Base-by-base conservation (phyloP, 2,113 vertebrate species). In the Campylorhamphus procurvoides region DNA sequence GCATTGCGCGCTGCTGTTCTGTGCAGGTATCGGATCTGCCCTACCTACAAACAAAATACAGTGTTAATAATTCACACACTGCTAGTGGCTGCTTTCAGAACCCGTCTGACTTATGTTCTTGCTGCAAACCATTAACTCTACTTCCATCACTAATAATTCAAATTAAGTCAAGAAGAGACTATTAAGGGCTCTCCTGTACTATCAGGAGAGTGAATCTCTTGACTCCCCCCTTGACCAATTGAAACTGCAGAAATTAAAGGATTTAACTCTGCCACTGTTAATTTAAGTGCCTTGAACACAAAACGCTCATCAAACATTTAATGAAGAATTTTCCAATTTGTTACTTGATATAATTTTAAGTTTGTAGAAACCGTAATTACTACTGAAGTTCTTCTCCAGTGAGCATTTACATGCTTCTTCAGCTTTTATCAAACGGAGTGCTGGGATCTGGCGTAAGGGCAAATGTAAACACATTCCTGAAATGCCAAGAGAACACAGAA, bases 11-110 rank as follows among this genome's bases (percentile, higher is more conserved):
- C 97, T 84, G 98, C 96, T 60, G 99, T 98, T 91, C 92, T 97
- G 89, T 99, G 99, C 55, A 99, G 90, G 92, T 97, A 97, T 73
- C 98, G 98, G 80, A 98, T 96, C 80, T 99, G 98, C 94, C 97
- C 98, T 78, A 98, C 97, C 99, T 99, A 95, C 42, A 97, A 88
- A 91, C 31, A 73, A 96, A 89, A 84, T 10, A 71, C 19, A 90
- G 60, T 35, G 58, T 87, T 88, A 86, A 50, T 62, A 64, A 71
- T 31, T 22, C 75, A 27, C 11, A 59, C 5, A 56, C 39, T 87
- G 29, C 69, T 35, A 28, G 16, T 33, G 56, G 60, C 55, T 87
- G 44, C 64, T 81, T 74, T 71, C 83, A 88, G 52, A 64, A 86
- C 7, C 24, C 42, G 24, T 11, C 52, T 64, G 24, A 88, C 49